Evolutionary conservation across 1,140 invertebrate genomes (phyloP).

Genomic region (Tetramorium parvispinum): DNA sequence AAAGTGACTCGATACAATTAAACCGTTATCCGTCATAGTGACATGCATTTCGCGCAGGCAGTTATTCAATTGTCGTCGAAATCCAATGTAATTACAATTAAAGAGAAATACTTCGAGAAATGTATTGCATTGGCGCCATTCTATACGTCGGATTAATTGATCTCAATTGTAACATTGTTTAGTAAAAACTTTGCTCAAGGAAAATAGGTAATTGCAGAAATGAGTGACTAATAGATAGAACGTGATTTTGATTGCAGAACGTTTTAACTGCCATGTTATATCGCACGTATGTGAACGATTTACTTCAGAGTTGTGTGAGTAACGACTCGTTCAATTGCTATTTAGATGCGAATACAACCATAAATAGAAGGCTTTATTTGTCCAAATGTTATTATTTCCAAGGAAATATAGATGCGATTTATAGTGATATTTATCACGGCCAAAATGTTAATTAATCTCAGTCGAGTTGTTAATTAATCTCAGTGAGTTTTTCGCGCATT

Average conservation of each 20-base stretch:
- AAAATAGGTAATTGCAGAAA: neutral
- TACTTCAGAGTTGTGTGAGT: neutral
- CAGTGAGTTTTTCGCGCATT: neutral
- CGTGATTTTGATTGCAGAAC: neutral
- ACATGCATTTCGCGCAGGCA: neutral
- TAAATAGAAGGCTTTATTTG: neutral
- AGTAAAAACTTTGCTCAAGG: neutral
- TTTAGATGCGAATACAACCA: neutral
- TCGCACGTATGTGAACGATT: neutral
- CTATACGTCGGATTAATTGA: constrained; percentile 1
- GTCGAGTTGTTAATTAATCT: neutral
- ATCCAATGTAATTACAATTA: constrained; percentile 30
- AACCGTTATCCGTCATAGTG: neutral
- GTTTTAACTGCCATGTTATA: neutral
- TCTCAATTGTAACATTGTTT: neutral
- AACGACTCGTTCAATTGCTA: neutral
- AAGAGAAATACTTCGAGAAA: neutral
- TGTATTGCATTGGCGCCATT: neutral
- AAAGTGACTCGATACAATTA: constrained; percentile 4
- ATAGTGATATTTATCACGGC: neutral
- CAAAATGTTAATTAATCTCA: neutral
- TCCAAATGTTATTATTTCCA: neutral
- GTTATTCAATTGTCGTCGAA: constrained; percentile 35
- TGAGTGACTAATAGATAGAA: neutral
- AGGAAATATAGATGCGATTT: neutral